Evolutionary conservation across 23 tunicate genomes (phyloP), one percentile per base, ranked within the genome.

Genomic region (Ascidia mentula): DNA sequence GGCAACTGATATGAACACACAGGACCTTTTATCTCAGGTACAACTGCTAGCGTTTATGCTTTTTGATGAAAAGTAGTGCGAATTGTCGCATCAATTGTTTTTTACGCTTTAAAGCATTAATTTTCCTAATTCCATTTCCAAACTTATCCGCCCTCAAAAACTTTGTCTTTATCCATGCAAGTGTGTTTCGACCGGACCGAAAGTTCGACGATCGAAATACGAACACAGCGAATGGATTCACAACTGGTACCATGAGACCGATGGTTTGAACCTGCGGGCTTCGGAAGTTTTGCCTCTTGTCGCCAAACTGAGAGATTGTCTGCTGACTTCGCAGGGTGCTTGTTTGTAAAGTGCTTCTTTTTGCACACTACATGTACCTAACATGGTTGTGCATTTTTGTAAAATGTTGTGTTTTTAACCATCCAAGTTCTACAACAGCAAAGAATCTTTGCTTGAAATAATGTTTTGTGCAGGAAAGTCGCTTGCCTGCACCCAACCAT

Each of bases 231-330:
- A 45, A 32, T 77, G 89, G 89, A 22, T 78, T 7, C 80, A 85
- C 61, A 69, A 33, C 78, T 85, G 89, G 89, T 85, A 85, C 40
- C 60, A 30, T 2, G 89, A 85, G 34, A 20, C 73, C 8, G 89
- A 85, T 36, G 89, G 81, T 13, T 60, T 85, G 6, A 78, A 81
- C 37, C 40, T 85, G 24, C 61, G 71, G 18, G 65, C 82, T 0
- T 0, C 69, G n/a, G 38, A 26, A 0, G 82, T 77, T 32, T 30
- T 85, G 18, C 82, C 77, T 31, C 82, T 77, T 17, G 36, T 85
- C 20, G 72, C 82, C 35, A 37, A 38, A 6, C 38, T 74, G 28
- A 34, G 39, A 18, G 46, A 37, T 39, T 74, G 45, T 6, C 33
- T 74, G 7, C 65, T 53, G 22, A 53, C 65, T 9, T 28, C 65